These are phyloP conservation scores for Enteromius mattozi DNA, from an alignment of 2,797 vertebrate species.

Conservation along the genomic window DNA sequence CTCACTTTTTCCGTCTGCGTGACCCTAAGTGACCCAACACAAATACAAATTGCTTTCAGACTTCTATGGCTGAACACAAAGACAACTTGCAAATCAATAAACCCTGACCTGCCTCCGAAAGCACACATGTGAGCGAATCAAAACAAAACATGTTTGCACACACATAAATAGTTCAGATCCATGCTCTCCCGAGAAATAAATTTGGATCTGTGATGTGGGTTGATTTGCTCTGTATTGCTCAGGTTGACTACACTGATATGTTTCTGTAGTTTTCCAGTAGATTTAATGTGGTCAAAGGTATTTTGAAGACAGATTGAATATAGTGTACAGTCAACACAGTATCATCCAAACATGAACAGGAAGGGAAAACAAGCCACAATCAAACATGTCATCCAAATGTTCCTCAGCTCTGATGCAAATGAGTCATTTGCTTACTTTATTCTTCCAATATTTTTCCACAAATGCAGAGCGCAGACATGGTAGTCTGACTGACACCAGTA, in stretches of 20 bases:
- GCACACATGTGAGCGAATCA: background rate
- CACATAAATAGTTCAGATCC: background rate
- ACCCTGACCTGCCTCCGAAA: constrained; percentile 16
- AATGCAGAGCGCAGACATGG: background rate
- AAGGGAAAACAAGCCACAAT: constrained; percentile 34
- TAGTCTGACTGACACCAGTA: background rate
- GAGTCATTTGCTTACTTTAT: constrained; percentile 35
- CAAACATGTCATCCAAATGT: constrained; percentile 36
- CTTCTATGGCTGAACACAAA: constrained; percentile 21
- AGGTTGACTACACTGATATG: constrained; percentile 20
- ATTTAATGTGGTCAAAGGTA: constrained; percentile 53
- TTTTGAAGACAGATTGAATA: constrained; percentile 25
- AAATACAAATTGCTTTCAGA: constrained; percentile 40
- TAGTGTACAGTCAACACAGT: background rate
- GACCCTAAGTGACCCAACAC: constrained; percentile 24
- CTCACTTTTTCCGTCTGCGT: background rate
- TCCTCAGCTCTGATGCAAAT: constrained; percentile 43
- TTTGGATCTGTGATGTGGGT: constrained; percentile 56
- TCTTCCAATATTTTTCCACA: constrained; percentile 16
- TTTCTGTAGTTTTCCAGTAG: constrained; percentile 27
- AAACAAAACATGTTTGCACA: constrained; percentile 29
- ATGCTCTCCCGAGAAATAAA: constrained; percentile 38
- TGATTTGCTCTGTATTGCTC: constrained; percentile 69
- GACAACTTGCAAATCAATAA: constrained; percentile 44
- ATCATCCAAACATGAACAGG: constrained; percentile 27